Percentiles rank a stretch among this genome's conserved stretches.
phyloP scores from a whole-genome alignment of 2,797 vertebrate genomes.

The Numenius phaeopus region DNA sequence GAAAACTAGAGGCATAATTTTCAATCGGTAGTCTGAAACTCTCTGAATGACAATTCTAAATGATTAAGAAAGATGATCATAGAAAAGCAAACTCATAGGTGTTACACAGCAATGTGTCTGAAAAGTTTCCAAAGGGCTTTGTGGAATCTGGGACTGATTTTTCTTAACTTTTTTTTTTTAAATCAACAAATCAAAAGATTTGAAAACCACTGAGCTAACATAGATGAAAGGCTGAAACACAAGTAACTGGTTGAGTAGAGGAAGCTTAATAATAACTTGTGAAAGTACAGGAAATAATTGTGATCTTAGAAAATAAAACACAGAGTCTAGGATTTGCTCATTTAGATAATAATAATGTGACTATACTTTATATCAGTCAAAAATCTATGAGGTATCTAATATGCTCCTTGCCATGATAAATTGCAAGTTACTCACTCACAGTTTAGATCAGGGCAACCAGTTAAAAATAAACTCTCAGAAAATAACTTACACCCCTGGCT shows the following conservation, averaged over 20 bases:
- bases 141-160: background rate
- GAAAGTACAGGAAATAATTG: background rate
- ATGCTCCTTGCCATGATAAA: background rate
- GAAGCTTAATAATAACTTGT: background rate
- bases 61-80: accelerated
- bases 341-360: background rate
- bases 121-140: background rate
- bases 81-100: background rate
- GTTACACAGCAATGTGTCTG: background rate
- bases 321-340: background rate
- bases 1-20: background rate
- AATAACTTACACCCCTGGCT: background rate
- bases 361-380: background rate
- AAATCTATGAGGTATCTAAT: background rate
- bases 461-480: background rate
- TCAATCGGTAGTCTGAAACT: background rate
- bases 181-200: background rate
- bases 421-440: background rate
- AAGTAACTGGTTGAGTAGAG: background rate
- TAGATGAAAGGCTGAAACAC: background rate
- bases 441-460: background rate
- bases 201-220: background rate
- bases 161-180: background rate
- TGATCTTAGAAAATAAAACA: background rate
- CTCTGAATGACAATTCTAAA: background rate